A percentile compares a stretch with the other conserved stretches of the same genome.
Evolutionary conservation across 2,888 invertebrate species (phyloP).

Genomic region (Laspeyria flexula): DNA sequence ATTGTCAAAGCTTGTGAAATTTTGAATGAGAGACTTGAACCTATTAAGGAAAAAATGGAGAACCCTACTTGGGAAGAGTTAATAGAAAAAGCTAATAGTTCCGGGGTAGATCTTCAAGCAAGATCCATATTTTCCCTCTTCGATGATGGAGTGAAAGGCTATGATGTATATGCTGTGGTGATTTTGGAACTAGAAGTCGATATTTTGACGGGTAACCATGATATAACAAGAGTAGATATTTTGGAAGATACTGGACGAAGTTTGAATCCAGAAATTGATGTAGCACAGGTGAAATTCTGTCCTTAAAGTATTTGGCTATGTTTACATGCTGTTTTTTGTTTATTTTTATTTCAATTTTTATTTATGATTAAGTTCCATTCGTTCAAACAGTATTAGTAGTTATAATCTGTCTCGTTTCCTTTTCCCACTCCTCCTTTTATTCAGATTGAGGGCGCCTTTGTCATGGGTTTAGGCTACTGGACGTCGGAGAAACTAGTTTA

Average conservation of each 20-base stretch:
- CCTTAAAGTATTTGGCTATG: no score
- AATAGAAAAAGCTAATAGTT: conserved; percentile 78
- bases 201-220: conserved; percentile 91
- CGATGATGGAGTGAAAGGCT: conserved; percentile 82
- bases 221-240: conserved; percentile 88
- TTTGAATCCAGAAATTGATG: conserved; percentile 90
- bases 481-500: conserved; percentile 90
- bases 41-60: conserved; percentile 81
- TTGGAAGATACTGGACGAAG: conserved; percentile 91
- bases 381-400: no score
- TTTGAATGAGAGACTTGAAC: conserved; percentile 86
- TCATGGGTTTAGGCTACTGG: conserved; percentile 92
- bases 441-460: conserved; percentile 90
- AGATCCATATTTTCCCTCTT: conserved; percentile 81
- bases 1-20: conserved; percentile 88
- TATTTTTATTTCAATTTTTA: neutral
- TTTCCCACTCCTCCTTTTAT: conserved; percentile 7
- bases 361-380: no score
- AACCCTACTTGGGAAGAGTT: conserved; percentile 86
- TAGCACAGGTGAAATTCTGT: conserved; percentile 87
- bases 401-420: no score
- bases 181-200: conserved; percentile 92
- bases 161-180: conserved; percentile 88
- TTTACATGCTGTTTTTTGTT: neutral
- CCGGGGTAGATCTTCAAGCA: conserved; percentile 87